These are phyloP conservation scores for Heliconius ethilla DNA, from an alignment of 2,888 invertebrate genomes.

Conservation along the genomic window DNA sequence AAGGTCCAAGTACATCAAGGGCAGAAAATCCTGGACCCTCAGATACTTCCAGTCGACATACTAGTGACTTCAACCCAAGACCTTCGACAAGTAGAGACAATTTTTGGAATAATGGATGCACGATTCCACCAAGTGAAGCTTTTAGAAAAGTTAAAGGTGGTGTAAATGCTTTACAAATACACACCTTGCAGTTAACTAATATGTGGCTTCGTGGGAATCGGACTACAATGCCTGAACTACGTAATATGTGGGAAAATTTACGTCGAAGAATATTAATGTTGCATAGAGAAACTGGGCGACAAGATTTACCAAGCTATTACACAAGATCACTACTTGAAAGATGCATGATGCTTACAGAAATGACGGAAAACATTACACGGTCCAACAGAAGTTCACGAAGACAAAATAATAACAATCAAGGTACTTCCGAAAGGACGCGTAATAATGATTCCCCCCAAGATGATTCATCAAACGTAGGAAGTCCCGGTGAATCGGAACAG, in stretches of 20 bases:
- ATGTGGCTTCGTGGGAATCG: slow-evolving; percentile 73
- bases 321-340: slow-evolving; percentile 71
- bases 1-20: slow-evolving; percentile 46
- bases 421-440: slow-evolving; percentile 50
- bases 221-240: slow-evolving; percentile 80
- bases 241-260: slow-evolving; percentile 84
- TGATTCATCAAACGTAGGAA: slow-evolving; percentile 33
- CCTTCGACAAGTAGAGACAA: slow-evolving; percentile 70
- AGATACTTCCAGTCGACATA: slow-evolving; percentile 45
- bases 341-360: slow-evolving; percentile 72
- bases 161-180: slow-evolving; percentile 68
- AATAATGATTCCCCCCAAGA: slow-evolving; percentile 48
- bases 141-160: slow-evolving; percentile 69
- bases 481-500: slow-evolving; percentile 47
- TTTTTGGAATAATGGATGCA: slow-evolving; percentile 58
- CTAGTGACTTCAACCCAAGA: slow-evolving; percentile 50
- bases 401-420: slow-evolving; percentile 45
- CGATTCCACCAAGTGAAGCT: slow-evolving; percentile 67
- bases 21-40: slow-evolving; percentile 47
- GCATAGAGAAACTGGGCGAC: slow-evolving; percentile 74
- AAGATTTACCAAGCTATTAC: slow-evolving; percentile 68
- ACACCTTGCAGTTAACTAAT: slow-evolving; percentile 65
- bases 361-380: slow-evolving; percentile 61
- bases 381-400: slow-evolving; percentile 52
- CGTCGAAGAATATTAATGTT: slow-evolving; percentile 81